Evolutionary conservation across 2,888 invertebrate genomes (phyloP), one percentile per base, ranked within the genome.

Genomic region (Terebella lapidaria): DNA sequence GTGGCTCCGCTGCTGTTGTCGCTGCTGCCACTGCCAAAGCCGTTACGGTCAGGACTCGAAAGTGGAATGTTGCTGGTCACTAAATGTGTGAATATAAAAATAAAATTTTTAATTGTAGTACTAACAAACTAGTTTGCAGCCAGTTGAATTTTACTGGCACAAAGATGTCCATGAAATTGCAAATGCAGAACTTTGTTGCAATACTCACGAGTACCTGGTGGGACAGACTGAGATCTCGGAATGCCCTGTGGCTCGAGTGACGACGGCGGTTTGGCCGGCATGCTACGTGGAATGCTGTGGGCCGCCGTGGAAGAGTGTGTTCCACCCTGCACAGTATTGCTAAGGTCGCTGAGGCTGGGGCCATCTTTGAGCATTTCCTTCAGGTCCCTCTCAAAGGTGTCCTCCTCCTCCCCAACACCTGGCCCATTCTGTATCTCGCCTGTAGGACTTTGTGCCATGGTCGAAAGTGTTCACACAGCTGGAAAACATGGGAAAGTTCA

Each of bases 291-390:
- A 49, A 49, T 49, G 49, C 49, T 49, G 49, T 49, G 49, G 5
- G 49, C 49, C 22, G 49, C 49, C 15, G 49, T 49, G 24, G 49
- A 49, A 5, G 49, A 49, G 24, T 49, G 60, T 25, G 47, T 57
- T 3, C 72, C 73, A 42, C 70, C 67, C 65, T 75, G 75, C 4
- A 77, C 75, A 20, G 72, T 74, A 27, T 72, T 73, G 54, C 74
- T 73, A 27, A 71, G 66, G 51, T 77, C 75, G 58, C 73, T 72
- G 27, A 77, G 68, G 56, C 66, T 70, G 3, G 76, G 76, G 3
- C 72, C 78, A 62, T 77, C 78, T 54, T 76, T 74, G 62, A 78
- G 63, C 65, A 76, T 77, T 58, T 78, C 77, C 35, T 75, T 73
- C 45, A 77, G 66, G 58, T 78, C 76, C 45, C 71, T 64, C 61